A percentile compares a stretch with the other conserved stretches of the same genome.
These are phyloP conservation scores for Xerus rutilus DNA, from an alignment of 2,797 vertebrate genomes.

Conservation along the genomic window DNA sequence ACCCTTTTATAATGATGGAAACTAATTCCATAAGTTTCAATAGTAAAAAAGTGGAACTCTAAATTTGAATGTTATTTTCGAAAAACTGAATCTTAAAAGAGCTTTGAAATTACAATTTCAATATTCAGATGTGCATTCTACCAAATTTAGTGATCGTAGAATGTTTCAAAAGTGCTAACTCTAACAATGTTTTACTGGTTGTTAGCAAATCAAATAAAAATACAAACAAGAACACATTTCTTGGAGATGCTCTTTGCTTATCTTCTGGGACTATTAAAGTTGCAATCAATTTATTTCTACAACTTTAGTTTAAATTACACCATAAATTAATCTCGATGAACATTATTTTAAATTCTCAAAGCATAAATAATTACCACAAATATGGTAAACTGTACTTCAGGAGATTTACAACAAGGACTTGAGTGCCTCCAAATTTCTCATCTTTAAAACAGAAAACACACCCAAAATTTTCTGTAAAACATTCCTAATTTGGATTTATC, in stretches of 20 bases:
- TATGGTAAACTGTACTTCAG: slow-evolving; percentile 76
- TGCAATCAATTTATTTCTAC: slow-evolving; percentile 81
- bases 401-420: slow-evolving; percentile 77
- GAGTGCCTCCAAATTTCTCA: slow-evolving; percentile 70
- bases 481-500: slow-evolving; percentile 85
- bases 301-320: slow-evolving; percentile 82
- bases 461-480: slow-evolving; percentile 79
- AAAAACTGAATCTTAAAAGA: slow-evolving; percentile 72
- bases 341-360: slow-evolving; percentile 83
- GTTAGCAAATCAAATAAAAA: slow-evolving; percentile 82
- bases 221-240: slow-evolving; percentile 77
- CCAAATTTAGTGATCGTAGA: slow-evolving; percentile 72
- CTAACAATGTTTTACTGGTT: slow-evolving; percentile 70
- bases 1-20: slow-evolving; percentile 45
- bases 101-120: slow-evolving; percentile 69
- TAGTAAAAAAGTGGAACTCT: slow-evolving; percentile 76
- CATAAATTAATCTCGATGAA: slow-evolving; percentile 85
- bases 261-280: slow-evolving; percentile 80
- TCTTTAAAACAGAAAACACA: slow-evolving; percentile 81
- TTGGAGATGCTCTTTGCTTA: slow-evolving; percentile 69
- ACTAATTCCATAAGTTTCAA: slow-evolving; percentile 51
- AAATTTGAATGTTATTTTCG: slow-evolving; percentile 61
- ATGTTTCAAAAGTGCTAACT: slow-evolving; percentile 75
- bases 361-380: slow-evolving; percentile 83
- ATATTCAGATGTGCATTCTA: slow-evolving; percentile 72